Base-by-base conservation (phyloP, 2,888 invertebrate species). In the Harpalus rubripes region DNA sequence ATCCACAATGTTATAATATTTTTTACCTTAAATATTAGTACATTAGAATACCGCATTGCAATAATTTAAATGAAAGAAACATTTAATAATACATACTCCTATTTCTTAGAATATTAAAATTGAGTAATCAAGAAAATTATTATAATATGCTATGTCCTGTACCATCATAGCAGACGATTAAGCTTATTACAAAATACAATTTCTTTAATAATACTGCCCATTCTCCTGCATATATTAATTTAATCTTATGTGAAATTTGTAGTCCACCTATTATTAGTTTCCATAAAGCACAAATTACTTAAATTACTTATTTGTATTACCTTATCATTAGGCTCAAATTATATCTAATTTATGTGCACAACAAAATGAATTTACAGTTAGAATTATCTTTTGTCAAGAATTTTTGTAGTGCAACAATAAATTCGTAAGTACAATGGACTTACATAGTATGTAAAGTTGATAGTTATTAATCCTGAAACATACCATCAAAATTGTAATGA, bases 281-380 rank as follows among this genome's bases (percentile, higher is more conserved):
- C 44, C 72, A 74, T 74, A 74, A 74, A 44, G 72, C 7, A 74
- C 72, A 74, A 41, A 74, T 74, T 74, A 74, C 72, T 52, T 5
- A 74, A 74, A 74, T 74, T 74, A 74, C 44, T 74, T 74, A 74
- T 74, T 74, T 74, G 72, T 74, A 74, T 44, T 74, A 74, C 72
- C 72, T 44, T 41, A 74, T 74, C 41, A 74, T 74, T 74, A 74
- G 2, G 18, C 72, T 74, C 32, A 74, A 74, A 74, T 74, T 74
- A 74, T 16, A 18, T 8, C 8, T 74, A 74, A 44, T 74, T 39
- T 68, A 74, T 26, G 15, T 68, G 41, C 44, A 44, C 10, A 41
- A 15, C 44, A 44, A 74, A 44, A 16, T 41, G 41, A 2, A 74
- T 10, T 44, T 74, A 74, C 44, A 74, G 41, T 39, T 63, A 68